These are phyloP conservation scores for Pseudorectes ferrugineus DNA, from an alignment of 2,113 vertebrate species.

Conservation along the genomic window DNA sequence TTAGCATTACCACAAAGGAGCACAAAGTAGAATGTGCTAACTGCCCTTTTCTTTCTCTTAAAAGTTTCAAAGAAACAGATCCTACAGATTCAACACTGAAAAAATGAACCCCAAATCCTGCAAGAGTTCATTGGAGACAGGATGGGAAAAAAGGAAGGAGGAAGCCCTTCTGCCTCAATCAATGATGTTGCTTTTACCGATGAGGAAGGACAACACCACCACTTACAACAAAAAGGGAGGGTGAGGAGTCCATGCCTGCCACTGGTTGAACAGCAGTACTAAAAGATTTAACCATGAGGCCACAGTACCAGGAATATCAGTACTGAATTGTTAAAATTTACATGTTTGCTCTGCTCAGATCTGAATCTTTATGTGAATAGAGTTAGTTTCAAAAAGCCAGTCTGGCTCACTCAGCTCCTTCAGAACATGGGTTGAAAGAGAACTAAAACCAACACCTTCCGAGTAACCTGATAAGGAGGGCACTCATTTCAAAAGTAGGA, in stretches of 20 bases:
- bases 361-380: neutral
- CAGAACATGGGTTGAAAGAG: neutral
- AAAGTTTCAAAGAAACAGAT: neutral
- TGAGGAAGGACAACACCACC: rapidly evolving
- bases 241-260: neutral
- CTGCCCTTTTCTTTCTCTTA: neutral
- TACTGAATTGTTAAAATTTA: neutral
- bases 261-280: neutral
- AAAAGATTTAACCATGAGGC: neutral
- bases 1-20: neutral
- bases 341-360: neutral
- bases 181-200: neutral
- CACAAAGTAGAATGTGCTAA: neutral
- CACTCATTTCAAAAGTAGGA: neutral
- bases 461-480: neutral
- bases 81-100: neutral
- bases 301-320: neutral
- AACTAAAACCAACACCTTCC: neutral
- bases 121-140: neutral
- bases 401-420: neutral
- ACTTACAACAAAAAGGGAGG: neutral
- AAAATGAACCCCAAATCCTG: neutral
- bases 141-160: neutral
- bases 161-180: neutral
- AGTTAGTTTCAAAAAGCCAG: neutral